phyloP scores from a whole-genome alignment of 2,797 vertebrate species.

The Ciconia nigra region DNA sequence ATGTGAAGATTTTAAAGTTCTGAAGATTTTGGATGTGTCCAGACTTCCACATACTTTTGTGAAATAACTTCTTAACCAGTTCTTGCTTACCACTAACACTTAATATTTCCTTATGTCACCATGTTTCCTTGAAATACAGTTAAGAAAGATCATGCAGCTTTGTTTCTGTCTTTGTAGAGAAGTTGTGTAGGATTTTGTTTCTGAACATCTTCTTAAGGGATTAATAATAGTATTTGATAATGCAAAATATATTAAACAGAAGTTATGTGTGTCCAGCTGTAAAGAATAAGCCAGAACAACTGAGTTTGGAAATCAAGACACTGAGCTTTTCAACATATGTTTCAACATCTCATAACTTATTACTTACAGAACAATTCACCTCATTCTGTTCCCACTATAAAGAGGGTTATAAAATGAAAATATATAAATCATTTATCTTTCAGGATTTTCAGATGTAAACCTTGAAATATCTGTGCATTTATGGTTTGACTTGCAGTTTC shows the following conservation, averaged over 20 bases:
- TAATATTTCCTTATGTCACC: not conserved
- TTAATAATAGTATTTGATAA: slow-evolving; percentile 42
- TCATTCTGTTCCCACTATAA: slow-evolving; percentile 48
- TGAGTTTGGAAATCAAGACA: slow-evolving; percentile 16
- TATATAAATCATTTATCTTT: slow-evolving; percentile 71
- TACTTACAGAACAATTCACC: slow-evolving; percentile 65
- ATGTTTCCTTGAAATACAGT: not conserved
- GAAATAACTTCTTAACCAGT: not conserved
- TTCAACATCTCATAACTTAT: slow-evolving; percentile 67
- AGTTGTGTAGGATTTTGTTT: not conserved
- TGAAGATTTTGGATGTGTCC: not conserved
- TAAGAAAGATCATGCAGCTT: not conserved
- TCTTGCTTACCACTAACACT: not conserved
- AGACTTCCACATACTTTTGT: not conserved
- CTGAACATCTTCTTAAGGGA: not conserved
- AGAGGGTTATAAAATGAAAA: slow-evolving; percentile 64
- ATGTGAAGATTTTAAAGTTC: not conserved
- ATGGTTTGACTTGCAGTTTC: slow-evolving; percentile 47
- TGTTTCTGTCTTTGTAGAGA: not conserved
- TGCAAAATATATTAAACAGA: slow-evolving; percentile 23
- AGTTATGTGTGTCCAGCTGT: slow-evolving; percentile 5
- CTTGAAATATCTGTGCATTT: slow-evolving; percentile 67
- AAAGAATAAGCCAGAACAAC: slow-evolving; percentile 7
- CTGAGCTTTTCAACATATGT: slow-evolving; percentile 66
- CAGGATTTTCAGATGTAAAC: slow-evolving; percentile 56